Evolutionary conservation across 2,113 vertebrate species (phyloP), one percentile per base, ranked within the genome.

Genomic region (Zosterops japonicus): DNA sequence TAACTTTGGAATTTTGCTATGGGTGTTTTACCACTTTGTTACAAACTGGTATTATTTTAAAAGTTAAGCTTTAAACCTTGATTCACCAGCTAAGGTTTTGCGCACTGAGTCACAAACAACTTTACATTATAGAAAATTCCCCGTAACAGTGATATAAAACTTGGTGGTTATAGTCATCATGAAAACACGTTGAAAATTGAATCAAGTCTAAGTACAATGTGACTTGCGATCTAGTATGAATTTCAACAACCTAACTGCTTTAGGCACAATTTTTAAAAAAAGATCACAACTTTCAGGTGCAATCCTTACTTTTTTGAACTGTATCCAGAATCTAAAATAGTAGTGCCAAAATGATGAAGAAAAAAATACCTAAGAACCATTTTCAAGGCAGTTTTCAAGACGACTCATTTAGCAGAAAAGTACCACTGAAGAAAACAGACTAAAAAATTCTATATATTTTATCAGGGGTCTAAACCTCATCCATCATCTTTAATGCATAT

Each of bases 1-100:
- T 97, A 97, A 96, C 89, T 97, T 78, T 89, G 69, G 47, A 79
- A 96, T 94, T 86, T 93, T 83, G 65, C 90, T 96, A 91, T 8
- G 67, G 17, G 52, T 68, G 47, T 87, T 96, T 95, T 53, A 83
- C 65, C 94, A 90, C 71, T 95, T 97, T 93, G 67, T 97, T 92
- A 98, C 97, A 98, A 98, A 98, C 96, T 98, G 97, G 87, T 96
- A 98, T 98, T 98, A 98, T 97, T 98, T 97, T 70, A 94, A 88
- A 87, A 95, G 61, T 87, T 94, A 94, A 74, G 27, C 59, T 97
- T 96, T 93, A 97, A 96, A 97, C 69, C 97, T 98, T 93, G 57
- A 61, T 90, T 95, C 92, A 92, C 50, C 82, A 97, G 87, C 86
- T 96, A 96, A 76, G 15, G 46, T 85, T 96, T 46, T 90, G 93